phyloP scores from a whole-genome alignment of 2,888 invertebrate species.

The Spisula solida region DNA sequence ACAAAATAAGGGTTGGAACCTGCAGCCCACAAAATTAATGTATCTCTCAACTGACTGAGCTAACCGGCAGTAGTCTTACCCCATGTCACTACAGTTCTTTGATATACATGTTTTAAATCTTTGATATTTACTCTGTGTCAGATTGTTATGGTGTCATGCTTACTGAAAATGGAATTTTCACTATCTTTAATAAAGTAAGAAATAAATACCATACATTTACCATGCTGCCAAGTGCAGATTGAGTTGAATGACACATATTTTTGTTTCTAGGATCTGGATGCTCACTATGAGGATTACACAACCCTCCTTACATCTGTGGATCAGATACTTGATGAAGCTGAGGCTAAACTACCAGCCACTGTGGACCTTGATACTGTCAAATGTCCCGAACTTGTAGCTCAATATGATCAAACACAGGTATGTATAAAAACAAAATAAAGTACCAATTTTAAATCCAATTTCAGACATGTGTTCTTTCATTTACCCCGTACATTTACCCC shows the following conservation, averaged over 20 bases:
- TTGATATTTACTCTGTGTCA: too few species aligned
- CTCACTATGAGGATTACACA: slow-evolving; percentile 79
- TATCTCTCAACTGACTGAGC: too few species aligned
- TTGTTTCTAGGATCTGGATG: slow-evolving; percentile 69
- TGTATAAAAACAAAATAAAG: not conserved
- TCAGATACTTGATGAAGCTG: slow-evolving; percentile 71
- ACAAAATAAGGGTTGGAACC: too few species aligned
- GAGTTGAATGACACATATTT: not conserved
- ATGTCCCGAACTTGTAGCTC: slow-evolving; percentile 72
- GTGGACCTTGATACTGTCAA: slow-evolving; percentile 69
- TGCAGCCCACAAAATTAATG: too few species aligned
- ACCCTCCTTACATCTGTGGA: slow-evolving; percentile 74
- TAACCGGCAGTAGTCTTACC: too few species aligned
- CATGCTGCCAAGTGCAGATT: not conserved
- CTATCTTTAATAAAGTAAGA: not conserved
- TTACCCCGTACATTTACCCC: too few species aligned
- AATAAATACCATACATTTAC: not conserved
- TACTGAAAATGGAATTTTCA: too few species aligned
- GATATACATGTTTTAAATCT: too few species aligned
- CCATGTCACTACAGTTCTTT: too few species aligned
- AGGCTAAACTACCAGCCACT: slow-evolving; percentile 67
- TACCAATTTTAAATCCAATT: too few species aligned
- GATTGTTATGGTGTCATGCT: too few species aligned
- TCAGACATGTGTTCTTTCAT: too few species aligned
- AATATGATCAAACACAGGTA: slow-evolving; percentile 76